Evolutionary conservation across 1,140 invertebrate species (phyloP).

Genomic region (Apis florea): DNA sequence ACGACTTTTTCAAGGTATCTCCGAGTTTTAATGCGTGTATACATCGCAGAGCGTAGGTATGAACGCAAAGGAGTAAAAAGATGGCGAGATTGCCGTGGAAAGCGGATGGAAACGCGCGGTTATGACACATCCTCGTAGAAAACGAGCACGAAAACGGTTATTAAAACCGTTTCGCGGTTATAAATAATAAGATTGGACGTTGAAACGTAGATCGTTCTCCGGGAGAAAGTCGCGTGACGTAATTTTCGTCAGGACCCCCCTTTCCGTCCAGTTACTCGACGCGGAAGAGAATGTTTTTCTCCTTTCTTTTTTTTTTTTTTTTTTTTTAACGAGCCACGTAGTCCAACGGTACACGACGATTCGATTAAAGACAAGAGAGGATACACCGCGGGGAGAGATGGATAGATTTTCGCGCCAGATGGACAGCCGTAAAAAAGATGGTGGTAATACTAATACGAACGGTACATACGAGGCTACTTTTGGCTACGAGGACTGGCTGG

Average conservation of each 20-base stretch:
- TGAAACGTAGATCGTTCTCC: slow-evolving; percentile 27
- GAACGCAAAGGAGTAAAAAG: too few species aligned
- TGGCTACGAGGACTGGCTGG: slow-evolving; percentile 7
- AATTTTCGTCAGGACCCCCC: slow-evolving; percentile 21
- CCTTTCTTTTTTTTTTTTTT: not conserved
- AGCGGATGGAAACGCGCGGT: slow-evolving; percentile 2
- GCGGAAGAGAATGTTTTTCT: slow-evolving; percentile 33
- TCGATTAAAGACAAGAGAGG: too few species aligned
- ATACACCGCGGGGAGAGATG: not conserved
- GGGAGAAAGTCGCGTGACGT: slow-evolving; percentile 44
- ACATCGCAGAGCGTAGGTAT: not conserved
- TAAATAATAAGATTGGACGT: slow-evolving; percentile 1
- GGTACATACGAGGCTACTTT: slow-evolving; percentile 45
- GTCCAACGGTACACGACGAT: not conserved
- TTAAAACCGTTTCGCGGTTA: not conserved
- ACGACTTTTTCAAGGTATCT: not conserved
- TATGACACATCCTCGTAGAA: slow-evolving; percentile 11
- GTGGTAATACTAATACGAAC: slow-evolving; percentile 40
- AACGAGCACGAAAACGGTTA: not conserved
- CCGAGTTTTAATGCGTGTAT: not conserved
- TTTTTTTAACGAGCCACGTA: slow-evolving; percentile 6
- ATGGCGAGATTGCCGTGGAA: slow-evolving; percentile 11
- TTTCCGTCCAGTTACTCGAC: not conserved
- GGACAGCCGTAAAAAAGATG: slow-evolving; percentile 23
- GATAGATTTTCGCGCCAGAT: slow-evolving; percentile 19